A percentile compares a stretch with the other conserved stretches of the same genome.
These are phyloP conservation scores for Blomia tropicalis DNA, from an alignment of 2,888 invertebrate species.

Conservation along the genomic window DNA sequence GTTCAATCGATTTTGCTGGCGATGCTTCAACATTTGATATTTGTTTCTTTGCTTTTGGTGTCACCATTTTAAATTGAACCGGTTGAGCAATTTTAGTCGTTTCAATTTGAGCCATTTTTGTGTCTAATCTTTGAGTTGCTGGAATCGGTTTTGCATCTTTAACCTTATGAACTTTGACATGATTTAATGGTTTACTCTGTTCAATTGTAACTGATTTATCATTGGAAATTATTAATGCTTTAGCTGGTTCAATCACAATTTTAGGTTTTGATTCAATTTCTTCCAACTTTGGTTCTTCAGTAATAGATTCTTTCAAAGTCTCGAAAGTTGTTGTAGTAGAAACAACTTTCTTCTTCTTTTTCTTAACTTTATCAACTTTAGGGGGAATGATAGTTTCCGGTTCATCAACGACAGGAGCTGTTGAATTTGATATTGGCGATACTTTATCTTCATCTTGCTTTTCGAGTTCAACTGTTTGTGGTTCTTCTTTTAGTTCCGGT, in stretches of 20 bases:
- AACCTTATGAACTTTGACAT: no score
- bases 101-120: no score
- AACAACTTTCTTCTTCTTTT: constrained; percentile 7
- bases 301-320: not conserved
- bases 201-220: no score
- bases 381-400: no score
- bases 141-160: no score
- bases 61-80: not conserved
- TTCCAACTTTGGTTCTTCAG: not conserved
- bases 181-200: no score
- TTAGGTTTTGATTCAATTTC: not conserved
- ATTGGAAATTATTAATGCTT: no score
- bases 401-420: not conserved
- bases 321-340: no score
- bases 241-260: no score
- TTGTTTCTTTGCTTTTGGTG: not conserved
- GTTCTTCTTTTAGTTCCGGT: not conserved
- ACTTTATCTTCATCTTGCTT: not conserved
- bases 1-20: no score
- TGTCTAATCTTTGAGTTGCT: no score
- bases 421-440: not conserved
- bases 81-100: no score
- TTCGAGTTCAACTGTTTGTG: not conserved
- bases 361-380: constrained; percentile 1
- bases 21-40: not conserved